phyloP scores from a whole-genome alignment of 2,797 vertebrate species.

The Macropus fuliginosus region DNA sequence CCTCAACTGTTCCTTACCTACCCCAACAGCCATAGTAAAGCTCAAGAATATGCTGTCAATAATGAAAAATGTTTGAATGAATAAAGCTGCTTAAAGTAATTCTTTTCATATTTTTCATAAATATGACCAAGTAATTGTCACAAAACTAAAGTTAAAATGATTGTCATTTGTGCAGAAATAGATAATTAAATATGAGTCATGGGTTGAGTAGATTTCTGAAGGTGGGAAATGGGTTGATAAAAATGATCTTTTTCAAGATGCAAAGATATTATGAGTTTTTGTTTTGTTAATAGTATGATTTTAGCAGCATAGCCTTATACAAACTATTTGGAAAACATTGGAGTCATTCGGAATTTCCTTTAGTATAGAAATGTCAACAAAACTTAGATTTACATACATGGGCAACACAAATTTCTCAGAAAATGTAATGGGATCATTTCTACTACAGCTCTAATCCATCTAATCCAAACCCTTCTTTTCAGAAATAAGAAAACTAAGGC shows the following conservation, averaged over 20 bases:
- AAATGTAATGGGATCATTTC: background rate
- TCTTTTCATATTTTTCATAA: background rate
- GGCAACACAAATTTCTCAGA: background rate
- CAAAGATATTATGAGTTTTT: background rate
- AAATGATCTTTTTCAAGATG: background rate
- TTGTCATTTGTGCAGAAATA: background rate
- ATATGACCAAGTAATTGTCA: background rate
- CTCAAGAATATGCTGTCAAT: background rate
- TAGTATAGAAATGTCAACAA: background rate
- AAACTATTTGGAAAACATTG: background rate
- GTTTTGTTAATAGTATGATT: background rate
- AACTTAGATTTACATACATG: background rate
- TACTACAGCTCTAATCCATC: background rate
- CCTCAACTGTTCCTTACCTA: background rate
- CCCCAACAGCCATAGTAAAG: background rate
- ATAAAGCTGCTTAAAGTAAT: background rate
- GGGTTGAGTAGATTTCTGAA: background rate
- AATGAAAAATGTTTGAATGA: background rate
- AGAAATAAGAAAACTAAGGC: background rate
- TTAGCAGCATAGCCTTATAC: background rate
- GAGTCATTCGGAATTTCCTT: background rate
- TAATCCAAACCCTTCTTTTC: background rate
- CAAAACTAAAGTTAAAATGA: background rate
- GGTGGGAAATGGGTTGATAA: background rate
- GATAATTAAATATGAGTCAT: background rate